Conservation (phyloP, 2,113 vertebrate genomes). For the Ranitomeya imitator region DNA sequence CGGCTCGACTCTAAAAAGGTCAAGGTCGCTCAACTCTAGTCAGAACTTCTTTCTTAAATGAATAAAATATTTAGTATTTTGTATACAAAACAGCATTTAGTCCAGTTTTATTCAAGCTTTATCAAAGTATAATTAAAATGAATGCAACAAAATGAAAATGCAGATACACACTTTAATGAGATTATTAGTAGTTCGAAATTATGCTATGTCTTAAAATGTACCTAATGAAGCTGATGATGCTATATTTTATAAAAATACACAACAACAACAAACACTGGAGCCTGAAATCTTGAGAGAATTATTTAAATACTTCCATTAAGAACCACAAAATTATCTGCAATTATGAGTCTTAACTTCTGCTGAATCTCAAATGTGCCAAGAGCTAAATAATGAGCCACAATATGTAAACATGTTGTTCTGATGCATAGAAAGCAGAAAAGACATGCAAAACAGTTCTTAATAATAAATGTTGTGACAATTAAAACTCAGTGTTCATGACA, state of each 20-base stretch:
- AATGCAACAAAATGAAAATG: neutral
- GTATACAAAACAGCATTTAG: too few relatives aligned
- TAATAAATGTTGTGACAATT: neutral
- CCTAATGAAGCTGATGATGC: conserved; percentile 10
- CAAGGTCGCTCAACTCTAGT: too few relatives aligned
- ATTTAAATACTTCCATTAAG: conserved; percentile 37
- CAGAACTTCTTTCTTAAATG: neutral
- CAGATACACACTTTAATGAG: neutral
- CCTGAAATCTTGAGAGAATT: conserved; percentile 24
- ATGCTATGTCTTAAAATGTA: neutral
- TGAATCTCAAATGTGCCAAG: conserved; percentile 21
- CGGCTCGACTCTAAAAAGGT: too few relatives aligned
- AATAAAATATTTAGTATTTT: neutral
- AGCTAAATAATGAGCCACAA: neutral
- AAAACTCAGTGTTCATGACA: neutral
- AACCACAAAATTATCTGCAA: conserved; percentile 29
- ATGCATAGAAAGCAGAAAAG: neutral
- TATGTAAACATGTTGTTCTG: conserved; percentile 29
- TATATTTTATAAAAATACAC: neutral
- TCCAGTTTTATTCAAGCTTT: neutral
- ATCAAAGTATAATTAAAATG: neutral
- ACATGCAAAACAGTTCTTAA: neutral
- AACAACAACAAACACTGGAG: conserved; percentile 14
- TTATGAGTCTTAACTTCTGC: conserved; percentile 24
- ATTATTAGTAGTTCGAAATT: neutral